phyloP scores from a whole-genome alignment of 2,113 vertebrate species.

The Elgaria multicarinata region DNA sequence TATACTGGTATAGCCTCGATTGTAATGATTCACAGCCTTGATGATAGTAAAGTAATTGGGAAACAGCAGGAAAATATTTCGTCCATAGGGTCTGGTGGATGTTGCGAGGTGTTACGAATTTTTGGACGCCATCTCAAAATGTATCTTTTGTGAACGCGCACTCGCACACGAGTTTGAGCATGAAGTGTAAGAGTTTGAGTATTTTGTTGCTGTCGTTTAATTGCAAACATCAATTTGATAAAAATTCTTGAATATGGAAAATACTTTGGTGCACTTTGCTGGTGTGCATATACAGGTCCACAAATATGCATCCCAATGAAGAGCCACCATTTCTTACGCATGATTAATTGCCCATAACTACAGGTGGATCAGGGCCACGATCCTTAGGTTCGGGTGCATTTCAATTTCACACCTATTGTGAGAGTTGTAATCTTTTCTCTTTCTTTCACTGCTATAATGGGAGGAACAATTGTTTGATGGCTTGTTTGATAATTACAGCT shows the following conservation, averaged over 20 bases:
- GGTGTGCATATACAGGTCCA: no score
- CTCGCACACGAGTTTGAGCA: no score
- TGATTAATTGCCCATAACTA: background rate
- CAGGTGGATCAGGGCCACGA: background rate
- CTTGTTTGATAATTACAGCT: slow-evolving; percentile 61
- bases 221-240: background rate
- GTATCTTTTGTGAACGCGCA: background rate
- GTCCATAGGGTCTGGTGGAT: no score
- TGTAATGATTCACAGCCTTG: background rate
- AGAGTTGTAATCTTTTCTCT: background rate
- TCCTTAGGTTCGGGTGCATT: background rate
- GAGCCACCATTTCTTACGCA: background rate
- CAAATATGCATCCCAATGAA: background rate
- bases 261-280: background rate
- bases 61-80: background rate
- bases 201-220: background rate
- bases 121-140: background rate
- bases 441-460: background rate
- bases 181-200: background rate
- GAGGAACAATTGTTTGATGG: background rate
- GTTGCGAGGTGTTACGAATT: background rate
- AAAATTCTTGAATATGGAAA: background rate
- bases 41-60: background rate
- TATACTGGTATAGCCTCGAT: background rate
- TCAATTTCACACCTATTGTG: background rate